Evolutionary conservation across 2,113 vertebrate genomes (phyloP), one percentile per base, ranked within the genome.

Genomic region (Lynx canadensis): DNA sequence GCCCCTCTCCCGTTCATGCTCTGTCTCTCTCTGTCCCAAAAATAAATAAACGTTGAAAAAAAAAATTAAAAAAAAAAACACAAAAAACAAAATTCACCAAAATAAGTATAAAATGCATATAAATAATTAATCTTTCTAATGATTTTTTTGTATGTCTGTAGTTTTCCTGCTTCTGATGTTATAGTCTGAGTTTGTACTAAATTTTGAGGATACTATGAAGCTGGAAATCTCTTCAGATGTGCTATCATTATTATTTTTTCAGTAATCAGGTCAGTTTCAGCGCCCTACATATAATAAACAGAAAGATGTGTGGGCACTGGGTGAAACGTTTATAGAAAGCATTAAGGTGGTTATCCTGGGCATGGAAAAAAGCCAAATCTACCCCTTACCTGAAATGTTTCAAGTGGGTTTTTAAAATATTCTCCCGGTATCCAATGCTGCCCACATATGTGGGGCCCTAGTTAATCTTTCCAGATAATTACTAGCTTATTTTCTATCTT

Each of bases 51-150:
- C n/a, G n/a, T n/a, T n/a, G n/a, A n/a, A n/a, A n/a, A n/a, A n/a
- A n/a, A n/a, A n/a, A n/a, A n/a, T n/a, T n/a, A n/a, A n/a, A n/a
- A n/a, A n/a, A n/a, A n/a, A n/a, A n/a, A n/a, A n/a, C n/a, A n/a
- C n/a, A n/a, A n/a, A n/a, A n/a, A n/a, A n/a, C 33, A 97, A 94
- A 96, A 81, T 85, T 94, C 65, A 3, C 31, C 57, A 71, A 92
- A 91, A 14, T 52, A 71, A 8, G 13, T 36, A 31, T n/a, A 57
- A 83, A 87, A 76, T 29, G 76, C 73, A 71, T n/a, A 3, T 71
- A 88, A 92, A 66, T 66, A 74, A 41, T 38, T 57, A 60, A 50
- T 11, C 1, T 57, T 83, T 33, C 57, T 41, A 88, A 31, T 68
- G 31, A 50, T 36, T 21, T 60, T 76, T 71, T 19, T 60, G 29